These are phyloP conservation scores for Acholoe squamosa DNA, from an alignment of 2,888 invertebrate genomes.

Conservation along the genomic window DNA sequence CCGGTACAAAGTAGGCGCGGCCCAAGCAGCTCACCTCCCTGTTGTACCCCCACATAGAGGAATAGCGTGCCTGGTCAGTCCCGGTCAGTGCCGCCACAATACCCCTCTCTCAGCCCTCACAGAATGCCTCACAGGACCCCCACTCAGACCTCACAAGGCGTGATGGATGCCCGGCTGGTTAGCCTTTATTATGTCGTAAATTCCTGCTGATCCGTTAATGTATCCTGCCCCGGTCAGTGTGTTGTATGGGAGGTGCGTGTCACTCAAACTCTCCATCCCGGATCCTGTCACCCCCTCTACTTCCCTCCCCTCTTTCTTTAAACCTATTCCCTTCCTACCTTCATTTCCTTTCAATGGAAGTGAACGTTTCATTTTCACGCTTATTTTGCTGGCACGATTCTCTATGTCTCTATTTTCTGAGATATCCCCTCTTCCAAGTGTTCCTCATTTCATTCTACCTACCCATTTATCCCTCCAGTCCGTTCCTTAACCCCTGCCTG, in stretches of 20 bases:
- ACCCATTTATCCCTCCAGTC: background rate
- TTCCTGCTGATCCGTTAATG: constrained; percentile 23
- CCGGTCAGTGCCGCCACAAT: background rate
- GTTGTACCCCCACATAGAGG: background rate
- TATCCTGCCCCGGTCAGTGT: background rate
- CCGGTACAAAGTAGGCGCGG: constrained; percentile 24
- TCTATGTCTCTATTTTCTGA: too few species aligned
- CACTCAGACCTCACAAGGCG: background rate
- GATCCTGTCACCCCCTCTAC: background rate
- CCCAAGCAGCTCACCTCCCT: background rate
- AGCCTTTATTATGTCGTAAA: background rate
- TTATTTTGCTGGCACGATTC: too few species aligned
- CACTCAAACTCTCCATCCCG: background rate
- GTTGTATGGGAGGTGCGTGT: background rate
- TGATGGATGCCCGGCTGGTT: background rate
- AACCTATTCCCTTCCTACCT: background rate
- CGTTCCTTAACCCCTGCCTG: background rate
- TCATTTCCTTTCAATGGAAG: background rate
- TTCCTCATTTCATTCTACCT: too few species aligned
- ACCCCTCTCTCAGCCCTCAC: too few species aligned
- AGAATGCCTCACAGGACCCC: background rate
- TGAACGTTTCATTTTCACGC: too few species aligned
- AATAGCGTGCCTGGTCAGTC: background rate
- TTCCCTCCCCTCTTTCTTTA: background rate
- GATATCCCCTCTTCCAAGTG: too few species aligned